phyloP scores from a whole-genome alignment of 92 coral and sea anemone species.

The Zoanthus gigantus region DNA sequence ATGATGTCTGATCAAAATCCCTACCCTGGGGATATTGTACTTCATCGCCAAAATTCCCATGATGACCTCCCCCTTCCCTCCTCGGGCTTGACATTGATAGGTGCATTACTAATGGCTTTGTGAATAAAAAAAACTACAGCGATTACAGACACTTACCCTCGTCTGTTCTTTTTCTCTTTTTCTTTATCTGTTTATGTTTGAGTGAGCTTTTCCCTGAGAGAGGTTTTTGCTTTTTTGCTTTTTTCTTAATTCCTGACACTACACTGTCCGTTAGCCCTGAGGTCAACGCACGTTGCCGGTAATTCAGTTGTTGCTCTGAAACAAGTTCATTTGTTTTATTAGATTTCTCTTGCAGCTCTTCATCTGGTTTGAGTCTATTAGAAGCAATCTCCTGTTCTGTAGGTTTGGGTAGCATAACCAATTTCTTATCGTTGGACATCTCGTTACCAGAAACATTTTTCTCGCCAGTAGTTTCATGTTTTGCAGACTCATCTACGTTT shows the following conservation, averaged over 20 bases:
- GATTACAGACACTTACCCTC: constrained; percentile 65
- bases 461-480: neutral
- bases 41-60: too few relatives aligned
- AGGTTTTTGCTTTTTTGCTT: constrained; percentile 51
- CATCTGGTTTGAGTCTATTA: neutral
- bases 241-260: constrained; percentile 30
- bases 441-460: neutral
- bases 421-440: neutral
- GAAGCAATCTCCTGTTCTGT: neutral
- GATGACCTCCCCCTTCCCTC: too few relatives aligned
- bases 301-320: neutral
- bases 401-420: neutral
- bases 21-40: too few relatives aligned
- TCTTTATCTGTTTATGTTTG: constrained; percentile 63
- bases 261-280: neutral
- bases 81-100: too few relatives aligned
- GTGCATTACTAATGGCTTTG: neutral
- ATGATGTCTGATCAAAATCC: too few relatives aligned
- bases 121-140: neutral
- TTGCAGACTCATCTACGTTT: neutral
- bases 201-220: constrained; percentile 64
- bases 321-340: neutral
- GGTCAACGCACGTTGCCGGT: neutral
- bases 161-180: constrained; percentile 73
- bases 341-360: neutral